Conservation (phyloP, 2,888 invertebrate species). For the Agriopis leucophaearia region DNA sequence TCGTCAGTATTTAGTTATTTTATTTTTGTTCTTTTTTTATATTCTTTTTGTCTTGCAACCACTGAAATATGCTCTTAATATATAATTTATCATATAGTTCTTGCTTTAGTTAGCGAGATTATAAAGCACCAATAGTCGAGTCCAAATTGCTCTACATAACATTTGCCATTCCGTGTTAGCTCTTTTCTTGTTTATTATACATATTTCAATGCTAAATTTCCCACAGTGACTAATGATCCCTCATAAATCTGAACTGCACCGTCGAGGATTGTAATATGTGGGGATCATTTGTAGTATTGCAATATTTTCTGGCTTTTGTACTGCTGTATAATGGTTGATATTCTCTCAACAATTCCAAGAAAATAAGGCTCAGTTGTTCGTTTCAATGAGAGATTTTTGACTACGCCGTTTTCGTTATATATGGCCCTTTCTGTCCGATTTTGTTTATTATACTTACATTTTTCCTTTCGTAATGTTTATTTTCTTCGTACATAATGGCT, state of each 20-base stretch:
- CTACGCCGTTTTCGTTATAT: conserved; percentile 32
- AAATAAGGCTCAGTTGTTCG: conserved; percentile 36
- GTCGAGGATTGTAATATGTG: conserved; percentile 78
- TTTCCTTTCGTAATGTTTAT: conserved; percentile 24
- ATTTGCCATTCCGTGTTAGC: conserved; percentile 66
- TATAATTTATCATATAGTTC: conserved; percentile 11
- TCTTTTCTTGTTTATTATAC: conserved; percentile 80
- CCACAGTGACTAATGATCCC: conserved; percentile 80
- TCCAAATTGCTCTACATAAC: conserved; percentile 50
- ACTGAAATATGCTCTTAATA: conserved; percentile 13
- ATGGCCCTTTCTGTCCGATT: conserved; percentile 20
- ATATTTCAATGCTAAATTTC: conserved; percentile 80
- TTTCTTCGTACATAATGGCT: conserved; percentile 24
- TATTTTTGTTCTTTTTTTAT: background rate
- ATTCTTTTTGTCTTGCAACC: conserved; percentile 18
- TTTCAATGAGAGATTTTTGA: conserved; percentile 44
- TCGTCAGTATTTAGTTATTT: conserved; percentile 20
- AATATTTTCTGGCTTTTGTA: conserved; percentile 64
- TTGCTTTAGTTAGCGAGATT: conserved; percentile 17
- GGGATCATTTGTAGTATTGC: conserved; percentile 70
- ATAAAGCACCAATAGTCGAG: conserved; percentile 18
- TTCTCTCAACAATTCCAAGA: conserved; percentile 45
- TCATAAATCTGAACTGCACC: conserved; percentile 81
- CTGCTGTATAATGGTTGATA: conserved; percentile 48
- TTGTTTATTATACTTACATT: conserved; percentile 31